phyloP scores from a whole-genome alignment of 2,113 vertebrate species.

The Picathartes gymnocephalus region DNA sequence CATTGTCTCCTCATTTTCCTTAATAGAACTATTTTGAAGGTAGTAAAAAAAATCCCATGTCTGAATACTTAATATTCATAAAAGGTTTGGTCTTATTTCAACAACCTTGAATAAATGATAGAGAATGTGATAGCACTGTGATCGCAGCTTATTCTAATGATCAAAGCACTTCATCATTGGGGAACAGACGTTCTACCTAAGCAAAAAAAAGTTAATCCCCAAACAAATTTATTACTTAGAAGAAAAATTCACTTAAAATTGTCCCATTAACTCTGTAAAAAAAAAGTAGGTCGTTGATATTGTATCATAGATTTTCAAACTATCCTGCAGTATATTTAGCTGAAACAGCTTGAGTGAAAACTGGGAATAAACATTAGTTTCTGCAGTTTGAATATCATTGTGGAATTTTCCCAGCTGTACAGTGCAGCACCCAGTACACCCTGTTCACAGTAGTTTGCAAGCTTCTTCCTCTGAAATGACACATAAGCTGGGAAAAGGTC shows the following conservation, averaged over 20 bases:
- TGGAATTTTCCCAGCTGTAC: conserved; percentile 1
- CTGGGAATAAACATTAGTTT: conserved; percentile 16
- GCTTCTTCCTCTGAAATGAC: background rate
- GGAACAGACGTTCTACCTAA: conserved; percentile 47
- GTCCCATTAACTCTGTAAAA: conserved; percentile 2
- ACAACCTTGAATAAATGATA: conserved; percentile 50
- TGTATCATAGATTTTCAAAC: background rate
- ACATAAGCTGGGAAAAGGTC: background rate
- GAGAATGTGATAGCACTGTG: conserved; percentile 5
- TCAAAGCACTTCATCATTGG: conserved; percentile 28
- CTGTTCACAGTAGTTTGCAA: background rate
- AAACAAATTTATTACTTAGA: background rate
- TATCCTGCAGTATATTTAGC: background rate
- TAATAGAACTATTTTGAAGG: background rate
- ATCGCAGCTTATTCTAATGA: conserved; percentile 19
- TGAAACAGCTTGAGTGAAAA: background rate
- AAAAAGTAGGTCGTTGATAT: background rate
- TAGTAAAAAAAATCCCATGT: background rate
- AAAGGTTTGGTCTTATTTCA: conserved; percentile 21
- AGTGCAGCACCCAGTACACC: background rate
- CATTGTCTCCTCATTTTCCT: background rate
- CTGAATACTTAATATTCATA: conserved; percentile 40
- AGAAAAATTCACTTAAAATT: conserved; percentile 26
- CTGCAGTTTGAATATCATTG: background rate
- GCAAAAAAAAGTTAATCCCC: background rate